Percentiles rank a stretch among this genome's conserved stretches.
These are phyloP conservation scores for Polydrusus tereticollis DNA, from an alignment of 2,888 invertebrate species.

Conservation along the genomic window DNA sequence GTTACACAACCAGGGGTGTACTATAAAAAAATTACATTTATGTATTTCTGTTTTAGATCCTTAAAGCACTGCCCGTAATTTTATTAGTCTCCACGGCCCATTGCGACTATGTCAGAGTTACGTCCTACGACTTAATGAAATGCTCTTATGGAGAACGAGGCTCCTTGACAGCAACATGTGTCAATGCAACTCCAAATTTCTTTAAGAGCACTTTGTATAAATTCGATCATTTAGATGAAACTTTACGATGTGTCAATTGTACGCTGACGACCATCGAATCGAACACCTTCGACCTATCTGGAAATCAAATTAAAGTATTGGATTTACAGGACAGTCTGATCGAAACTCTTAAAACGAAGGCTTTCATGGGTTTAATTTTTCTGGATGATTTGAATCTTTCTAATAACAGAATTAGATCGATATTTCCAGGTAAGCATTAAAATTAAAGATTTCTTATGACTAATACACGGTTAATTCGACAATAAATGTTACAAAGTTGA, in stretches of 20 bases:
- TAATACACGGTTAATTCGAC: no score
- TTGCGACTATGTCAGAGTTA: constrained; percentile 4
- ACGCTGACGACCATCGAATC: constrained; percentile 58
- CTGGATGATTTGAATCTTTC: constrained; percentile 59
- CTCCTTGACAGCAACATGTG: constrained; percentile 64
- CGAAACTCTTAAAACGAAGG: constrained; percentile 56
- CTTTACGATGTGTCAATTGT: constrained; percentile 62
- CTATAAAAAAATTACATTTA: background rate
- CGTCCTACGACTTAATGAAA: constrained; percentile 55
- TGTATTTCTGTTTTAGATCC: constrained; percentile 5
- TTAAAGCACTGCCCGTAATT: background rate
- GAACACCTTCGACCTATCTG: constrained; percentile 64
- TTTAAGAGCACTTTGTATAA: constrained; percentile 63
- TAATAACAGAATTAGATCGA: constrained; percentile 60
- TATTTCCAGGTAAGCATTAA: constrained; percentile 53
- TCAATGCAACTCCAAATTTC: constrained; percentile 61
- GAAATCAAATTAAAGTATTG: constrained; percentile 62
- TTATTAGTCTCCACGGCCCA: background rate
- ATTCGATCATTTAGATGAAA: constrained; percentile 65
- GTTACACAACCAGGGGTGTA: background rate
- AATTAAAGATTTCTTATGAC: background rate
- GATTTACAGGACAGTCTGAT: constrained; percentile 60
- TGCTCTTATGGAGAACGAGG: constrained; percentile 65
- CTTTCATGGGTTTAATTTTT: constrained; percentile 64
- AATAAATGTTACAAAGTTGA: no score